Percentiles rank a stretch among this genome's conserved stretches.
Conservation (phyloP, 2,888 invertebrate species). For the Coelinius sp. region DNA sequence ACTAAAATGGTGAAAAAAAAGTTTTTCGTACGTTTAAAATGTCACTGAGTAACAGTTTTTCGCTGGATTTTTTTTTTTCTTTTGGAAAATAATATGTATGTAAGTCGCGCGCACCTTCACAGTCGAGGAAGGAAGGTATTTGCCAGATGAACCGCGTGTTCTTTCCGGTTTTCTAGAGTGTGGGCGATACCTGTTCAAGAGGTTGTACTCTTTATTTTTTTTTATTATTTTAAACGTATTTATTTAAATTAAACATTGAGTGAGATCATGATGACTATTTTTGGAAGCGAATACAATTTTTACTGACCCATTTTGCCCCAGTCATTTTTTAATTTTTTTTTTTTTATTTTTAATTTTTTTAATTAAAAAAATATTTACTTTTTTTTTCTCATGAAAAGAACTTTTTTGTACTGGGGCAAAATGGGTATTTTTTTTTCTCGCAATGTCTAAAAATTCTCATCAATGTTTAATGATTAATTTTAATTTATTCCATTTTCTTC, state of each 20-base stretch:
- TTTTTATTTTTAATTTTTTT: too few relatives aligned
- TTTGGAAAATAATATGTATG: neutral
- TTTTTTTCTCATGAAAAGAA: too few relatives aligned
- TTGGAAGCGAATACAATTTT: too few relatives aligned
- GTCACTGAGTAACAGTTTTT: conserved; percentile 44
- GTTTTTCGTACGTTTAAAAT: conserved; percentile 49
- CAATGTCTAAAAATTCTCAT: neutral
- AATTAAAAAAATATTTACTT: too few relatives aligned
- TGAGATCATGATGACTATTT: conserved; percentile 21
- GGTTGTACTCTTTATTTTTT: conserved; percentile 31
- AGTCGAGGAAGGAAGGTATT: conserved; percentile 1
- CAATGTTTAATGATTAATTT: conserved; percentile 8
- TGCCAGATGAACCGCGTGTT: conserved; percentile 39
- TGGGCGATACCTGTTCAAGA: conserved; percentile 49
- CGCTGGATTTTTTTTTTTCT: conserved; percentile 12
- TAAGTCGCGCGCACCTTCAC: neutral
- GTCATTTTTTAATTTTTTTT: too few relatives aligned
- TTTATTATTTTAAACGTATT: conserved; percentile 30
- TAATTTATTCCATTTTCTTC: neutral
- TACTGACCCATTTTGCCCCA: too few relatives aligned
- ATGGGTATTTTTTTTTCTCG: too few relatives aligned
- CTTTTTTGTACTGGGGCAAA: too few relatives aligned
- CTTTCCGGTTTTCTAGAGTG: conserved; percentile 51
- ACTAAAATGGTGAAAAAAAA: conserved; percentile 48
- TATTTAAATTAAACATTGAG: neutral